These are phyloP conservation scores for Mesembrinibis cayennensis DNA, from an alignment of 2,113 vertebrate species.

Conservation along the genomic window DNA sequence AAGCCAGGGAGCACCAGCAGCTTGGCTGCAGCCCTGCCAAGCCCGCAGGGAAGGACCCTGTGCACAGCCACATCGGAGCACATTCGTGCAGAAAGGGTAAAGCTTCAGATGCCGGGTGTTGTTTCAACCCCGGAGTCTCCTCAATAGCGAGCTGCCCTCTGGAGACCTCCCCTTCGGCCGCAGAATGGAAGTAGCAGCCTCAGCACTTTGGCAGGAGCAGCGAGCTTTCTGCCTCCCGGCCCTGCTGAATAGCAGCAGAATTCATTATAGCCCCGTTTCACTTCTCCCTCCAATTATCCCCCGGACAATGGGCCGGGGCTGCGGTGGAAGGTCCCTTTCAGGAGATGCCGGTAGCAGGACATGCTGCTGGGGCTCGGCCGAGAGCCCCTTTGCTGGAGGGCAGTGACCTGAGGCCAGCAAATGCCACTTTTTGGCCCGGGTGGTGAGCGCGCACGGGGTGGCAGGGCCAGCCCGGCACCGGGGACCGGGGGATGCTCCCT, in stretches of 20 bases:
- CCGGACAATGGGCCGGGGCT: background rate
- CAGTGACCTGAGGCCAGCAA: slow-evolving; percentile 67
- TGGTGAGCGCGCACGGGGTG: accelerated
- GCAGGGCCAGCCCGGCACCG: background rate
- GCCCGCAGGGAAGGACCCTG: background rate
- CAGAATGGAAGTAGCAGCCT: slow-evolving; percentile 64
- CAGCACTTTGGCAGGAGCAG: slow-evolving; percentile 71
- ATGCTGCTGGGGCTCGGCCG: slow-evolving; percentile 72
- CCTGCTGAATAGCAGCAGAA: slow-evolving; percentile 70
- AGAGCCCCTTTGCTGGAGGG: slow-evolving; percentile 66
- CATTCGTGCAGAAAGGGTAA: background rate
- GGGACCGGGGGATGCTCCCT: background rate
- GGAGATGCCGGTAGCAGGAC: slow-evolving; percentile 56
- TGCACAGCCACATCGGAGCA: background rate
- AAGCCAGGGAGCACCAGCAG: background rate
- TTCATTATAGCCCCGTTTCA: slow-evolving; percentile 70
- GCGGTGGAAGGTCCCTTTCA: slow-evolving; percentile 20
- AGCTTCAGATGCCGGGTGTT: background rate
- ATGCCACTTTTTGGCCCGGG: background rate
- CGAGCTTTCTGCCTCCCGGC: slow-evolving; percentile 66
- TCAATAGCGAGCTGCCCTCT: background rate
- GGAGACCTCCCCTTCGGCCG: background rate
- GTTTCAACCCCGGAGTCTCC: slow-evolving; percentile 19
- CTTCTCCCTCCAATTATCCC: slow-evolving; percentile 29
- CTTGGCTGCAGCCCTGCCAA: background rate